A percentile compares a stretch with the other conserved stretches of the same genome.
These are phyloP conservation scores for Sicus ferrugineus DNA, from an alignment of 2,888 invertebrate species.

Conservation along the genomic window DNA sequence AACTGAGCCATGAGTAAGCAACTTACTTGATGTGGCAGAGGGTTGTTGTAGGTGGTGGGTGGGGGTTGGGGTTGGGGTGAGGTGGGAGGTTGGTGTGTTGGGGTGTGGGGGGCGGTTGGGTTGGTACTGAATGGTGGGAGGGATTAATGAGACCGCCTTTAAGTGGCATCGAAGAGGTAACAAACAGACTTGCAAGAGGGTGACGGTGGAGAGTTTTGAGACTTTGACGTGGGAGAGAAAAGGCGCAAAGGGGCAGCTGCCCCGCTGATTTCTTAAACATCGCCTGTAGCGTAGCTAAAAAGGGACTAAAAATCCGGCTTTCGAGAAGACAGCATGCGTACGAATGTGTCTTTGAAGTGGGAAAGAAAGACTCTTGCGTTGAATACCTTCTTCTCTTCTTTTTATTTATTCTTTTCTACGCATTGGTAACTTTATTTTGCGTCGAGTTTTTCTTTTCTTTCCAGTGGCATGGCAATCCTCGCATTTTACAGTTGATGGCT, in stretches of 20 bases:
- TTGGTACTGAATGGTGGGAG: background rate
- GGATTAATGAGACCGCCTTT: no score
- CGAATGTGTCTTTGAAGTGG: no score
- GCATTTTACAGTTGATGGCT: no score
- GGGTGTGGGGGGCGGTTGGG: background rate
- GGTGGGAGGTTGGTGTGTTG: background rate
- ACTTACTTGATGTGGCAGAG: background rate
- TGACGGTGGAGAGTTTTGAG: no score
- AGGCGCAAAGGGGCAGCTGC: no score
- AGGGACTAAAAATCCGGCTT: no score
- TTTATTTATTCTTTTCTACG: conserved; percentile 16
- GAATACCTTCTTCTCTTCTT: background rate
- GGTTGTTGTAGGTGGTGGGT: background rate
- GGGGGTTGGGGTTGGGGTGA: background rate
- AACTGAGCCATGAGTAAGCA: conserved; percentile 45
- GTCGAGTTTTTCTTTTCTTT: no score
- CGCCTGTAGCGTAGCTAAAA: no score
- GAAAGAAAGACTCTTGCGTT: background rate
- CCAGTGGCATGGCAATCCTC: conserved; percentile 3
- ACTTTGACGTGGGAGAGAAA: no score
- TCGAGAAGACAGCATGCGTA: no score
- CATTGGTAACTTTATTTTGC: conserved; percentile 8
- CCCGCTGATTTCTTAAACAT: no score
- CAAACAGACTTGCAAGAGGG: background rate
- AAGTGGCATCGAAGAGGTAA: conserved; percentile 13